These are phyloP conservation scores for Spilosoma lubricipeda DNA, from an alignment of 2,888 invertebrate genomes.

Conservation along the genomic window DNA sequence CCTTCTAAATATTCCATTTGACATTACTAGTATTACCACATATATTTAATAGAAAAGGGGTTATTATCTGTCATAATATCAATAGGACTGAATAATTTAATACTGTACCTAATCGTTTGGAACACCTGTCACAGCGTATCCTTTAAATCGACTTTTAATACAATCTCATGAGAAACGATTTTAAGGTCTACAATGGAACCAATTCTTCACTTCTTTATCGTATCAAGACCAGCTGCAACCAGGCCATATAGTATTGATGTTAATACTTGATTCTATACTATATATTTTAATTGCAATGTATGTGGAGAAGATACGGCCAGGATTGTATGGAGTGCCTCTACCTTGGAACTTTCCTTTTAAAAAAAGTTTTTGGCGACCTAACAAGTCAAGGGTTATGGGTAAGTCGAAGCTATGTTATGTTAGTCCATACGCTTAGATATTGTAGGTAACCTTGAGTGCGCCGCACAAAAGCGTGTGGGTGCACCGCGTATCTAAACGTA, in stretches of 20 bases:
- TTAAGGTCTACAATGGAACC: slow-evolving; percentile 88
- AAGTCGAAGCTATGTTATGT: slow-evolving; percentile 31
- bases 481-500: no score
- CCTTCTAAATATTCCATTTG: no score
- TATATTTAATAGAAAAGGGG: no score
- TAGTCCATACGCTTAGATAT: no score
- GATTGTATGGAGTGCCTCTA: slow-evolving; percentile 93
- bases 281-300: slow-evolving; percentile 94
- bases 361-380: slow-evolving; percentile 85
- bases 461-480: no score
- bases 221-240: slow-evolving; percentile 91
- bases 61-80: background rate
- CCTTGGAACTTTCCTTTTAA: slow-evolving; percentile 94
- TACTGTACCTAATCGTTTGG: background rate
- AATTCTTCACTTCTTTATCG: slow-evolving; percentile 88
- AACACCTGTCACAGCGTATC: slow-evolving; percentile 2
- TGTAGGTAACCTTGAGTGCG: no score
- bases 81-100: slow-evolving; percentile 3
- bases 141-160: slow-evolving; percentile 2
- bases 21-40: no score
- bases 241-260: slow-evolving; percentile 89
- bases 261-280: slow-evolving; percentile 89
- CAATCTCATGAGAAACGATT: background rate
- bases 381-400: slow-evolving; percentile 71
- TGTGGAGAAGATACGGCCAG: slow-evolving; percentile 94